Conservation (phyloP, 2,113 vertebrate species). For the Sinocyclocheilus anophthalmus region DNA sequence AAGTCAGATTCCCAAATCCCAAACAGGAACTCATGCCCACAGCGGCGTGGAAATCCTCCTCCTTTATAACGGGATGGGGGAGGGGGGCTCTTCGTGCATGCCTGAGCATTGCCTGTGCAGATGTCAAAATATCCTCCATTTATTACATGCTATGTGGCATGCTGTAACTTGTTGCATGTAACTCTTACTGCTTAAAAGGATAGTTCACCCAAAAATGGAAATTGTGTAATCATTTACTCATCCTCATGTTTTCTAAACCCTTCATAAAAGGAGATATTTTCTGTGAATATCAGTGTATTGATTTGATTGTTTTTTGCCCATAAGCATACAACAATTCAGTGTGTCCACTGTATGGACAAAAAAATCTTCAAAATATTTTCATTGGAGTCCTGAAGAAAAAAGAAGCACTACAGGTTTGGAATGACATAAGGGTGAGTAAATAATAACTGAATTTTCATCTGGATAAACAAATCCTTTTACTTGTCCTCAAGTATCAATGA, state of each 20-base stretch:
- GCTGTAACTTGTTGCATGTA: neutral
- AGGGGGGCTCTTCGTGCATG: neutral
- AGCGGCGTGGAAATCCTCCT: conserved; percentile 18
- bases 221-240: neutral
- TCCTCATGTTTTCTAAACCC: neutral
- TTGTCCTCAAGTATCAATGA: neutral
- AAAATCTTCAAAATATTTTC: too few species aligned
- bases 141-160: neutral
- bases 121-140: neutral
- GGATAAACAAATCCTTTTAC: neutral
- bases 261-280: neutral
- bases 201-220: neutral
- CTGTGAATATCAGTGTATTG: neutral
- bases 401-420: neutral
- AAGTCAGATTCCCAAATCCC: conserved; percentile 19
- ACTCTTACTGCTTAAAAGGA: neutral
- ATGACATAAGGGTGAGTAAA: neutral
- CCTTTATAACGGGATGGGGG: neutral
- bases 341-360: too few species aligned
- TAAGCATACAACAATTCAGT: neutral
- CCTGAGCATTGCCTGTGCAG: neutral
- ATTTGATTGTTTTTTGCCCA: neutral
- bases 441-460: neutral
- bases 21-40: conserved; percentile 32
- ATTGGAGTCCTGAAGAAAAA: neutral